phyloP scores from a whole-genome alignment of 2,113 vertebrate genomes.

The Ptychochromis oligacanthus region DNA sequence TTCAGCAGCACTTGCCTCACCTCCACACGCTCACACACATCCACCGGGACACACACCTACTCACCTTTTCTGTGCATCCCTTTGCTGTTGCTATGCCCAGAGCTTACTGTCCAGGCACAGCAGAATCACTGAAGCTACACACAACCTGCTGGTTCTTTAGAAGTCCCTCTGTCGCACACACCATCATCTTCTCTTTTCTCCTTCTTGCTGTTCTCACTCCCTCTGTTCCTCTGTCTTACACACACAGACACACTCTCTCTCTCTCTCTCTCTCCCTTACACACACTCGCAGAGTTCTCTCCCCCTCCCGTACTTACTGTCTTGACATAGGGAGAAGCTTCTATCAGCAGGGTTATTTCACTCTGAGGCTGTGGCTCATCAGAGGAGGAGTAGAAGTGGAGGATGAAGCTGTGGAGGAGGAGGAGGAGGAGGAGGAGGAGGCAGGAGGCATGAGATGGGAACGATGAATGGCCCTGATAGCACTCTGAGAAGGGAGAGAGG shows the following conservation, averaged over 20 bases:
- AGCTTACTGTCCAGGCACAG: constrained; percentile 65
- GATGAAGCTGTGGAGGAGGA: constrained; percentile 66
- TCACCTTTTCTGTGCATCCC: constrained; percentile 70
- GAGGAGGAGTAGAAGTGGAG: constrained; percentile 67
- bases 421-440: constrained; percentile 57
- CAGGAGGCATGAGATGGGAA: constrained; percentile 65
- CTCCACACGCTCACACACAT: constrained; percentile 35
- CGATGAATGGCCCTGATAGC: constrained; percentile 68
- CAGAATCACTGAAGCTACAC: constrained; percentile 56
- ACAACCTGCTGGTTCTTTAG: constrained; percentile 66
- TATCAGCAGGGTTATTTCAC: constrained; percentile 75
- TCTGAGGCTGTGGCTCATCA: constrained; percentile 72
- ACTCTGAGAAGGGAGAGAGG: constrained; percentile 55
- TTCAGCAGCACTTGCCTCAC: constrained; percentile 44
- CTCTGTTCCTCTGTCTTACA: constrained; percentile 28
- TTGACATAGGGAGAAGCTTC: constrained; percentile 74
- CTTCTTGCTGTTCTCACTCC: constrained; percentile 44
- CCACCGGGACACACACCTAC: constrained; percentile 50
- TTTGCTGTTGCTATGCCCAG: constrained; percentile 71
- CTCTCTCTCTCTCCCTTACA: constrained; percentile 13
- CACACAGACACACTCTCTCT: constrained; percentile 21
- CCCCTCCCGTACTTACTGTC: constrained; percentile 75
- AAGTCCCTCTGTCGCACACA: constrained; percentile 62
- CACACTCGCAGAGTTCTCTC: constrained; percentile 23
- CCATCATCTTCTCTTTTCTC: constrained; percentile 52